Conservation (phyloP, 1,140 invertebrate genomes). For the Drosophila varians region DNA sequence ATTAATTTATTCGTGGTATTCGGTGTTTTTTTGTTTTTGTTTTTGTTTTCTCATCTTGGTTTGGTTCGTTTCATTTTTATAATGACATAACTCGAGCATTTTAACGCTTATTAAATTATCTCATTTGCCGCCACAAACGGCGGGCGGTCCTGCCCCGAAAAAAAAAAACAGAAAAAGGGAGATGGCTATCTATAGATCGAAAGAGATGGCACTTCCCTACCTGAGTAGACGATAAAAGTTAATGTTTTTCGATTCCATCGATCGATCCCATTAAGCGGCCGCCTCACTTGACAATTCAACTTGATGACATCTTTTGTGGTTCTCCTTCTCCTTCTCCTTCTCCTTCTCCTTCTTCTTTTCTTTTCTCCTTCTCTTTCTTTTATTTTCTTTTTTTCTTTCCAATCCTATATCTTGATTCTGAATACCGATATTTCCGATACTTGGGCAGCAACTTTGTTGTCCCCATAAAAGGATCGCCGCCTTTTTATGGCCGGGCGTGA, state of each 20-base stretch:
- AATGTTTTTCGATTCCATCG: slow-evolving; percentile 47
- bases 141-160: slow-evolving; percentile 64
- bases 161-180: not conserved
- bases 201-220: slow-evolving; percentile 29
- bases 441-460: slow-evolving; percentile 28
- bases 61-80: slow-evolving; percentile 71
- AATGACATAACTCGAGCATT: slow-evolving; percentile 84
- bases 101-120: slow-evolving; percentile 84
- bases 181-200: not conserved
- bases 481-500: slow-evolving; percentile 38
- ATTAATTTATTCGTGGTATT: slow-evolving; percentile 68
- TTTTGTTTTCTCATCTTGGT: too few relatives aligned
- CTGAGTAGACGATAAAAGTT: slow-evolving; percentile 77
- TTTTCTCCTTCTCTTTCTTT: too few relatives aligned
- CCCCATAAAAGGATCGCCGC: slow-evolving; percentile 48
- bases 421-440: slow-evolving; percentile 8
- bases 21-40: slow-evolving; percentile 65
- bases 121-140: slow-evolving; percentile 77
- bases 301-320: slow-evolving; percentile 77
- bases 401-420: slow-evolving; percentile 5
- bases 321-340: slow-evolving; percentile 1
- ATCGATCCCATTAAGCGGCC: slow-evolving; percentile 51
- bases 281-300: slow-evolving; percentile 59
- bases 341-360: too few relatives aligned
- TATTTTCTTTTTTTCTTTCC: not conserved